Conservation (phyloP, 2,113 vertebrate genomes). For the Epinephelus cyanopodus region DNA sequence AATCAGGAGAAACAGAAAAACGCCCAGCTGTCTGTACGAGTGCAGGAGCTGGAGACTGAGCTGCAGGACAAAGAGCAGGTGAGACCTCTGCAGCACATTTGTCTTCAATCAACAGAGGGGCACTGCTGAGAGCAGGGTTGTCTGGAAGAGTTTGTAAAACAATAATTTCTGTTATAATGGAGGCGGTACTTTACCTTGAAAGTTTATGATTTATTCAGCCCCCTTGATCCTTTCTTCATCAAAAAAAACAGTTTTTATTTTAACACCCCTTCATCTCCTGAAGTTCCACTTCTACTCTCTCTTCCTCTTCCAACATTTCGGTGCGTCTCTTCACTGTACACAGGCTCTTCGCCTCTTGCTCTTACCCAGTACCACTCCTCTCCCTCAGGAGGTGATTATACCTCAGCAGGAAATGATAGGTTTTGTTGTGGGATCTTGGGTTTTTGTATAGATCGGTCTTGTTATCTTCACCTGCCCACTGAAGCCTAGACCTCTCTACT, state of each 20-base stretch:
- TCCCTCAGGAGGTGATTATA: constrained; percentile 62
- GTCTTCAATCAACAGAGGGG: background rate
- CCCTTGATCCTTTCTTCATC: background rate
- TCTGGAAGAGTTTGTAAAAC: background rate
- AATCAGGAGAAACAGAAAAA: constrained; percentile 92
- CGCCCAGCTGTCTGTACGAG: constrained; percentile 85
- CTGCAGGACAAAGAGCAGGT: constrained; percentile 94
- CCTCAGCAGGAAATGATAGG: constrained; percentile 15
- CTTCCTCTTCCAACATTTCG: background rate
- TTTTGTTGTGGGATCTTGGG: constrained; percentile 32
- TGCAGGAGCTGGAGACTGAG: constrained; percentile 91
- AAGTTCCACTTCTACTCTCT: constrained; percentile 8
- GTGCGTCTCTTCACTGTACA: background rate
- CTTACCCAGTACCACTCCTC: constrained; percentile 1
- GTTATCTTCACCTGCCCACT: constrained; percentile 2
- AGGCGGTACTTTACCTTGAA: background rate
- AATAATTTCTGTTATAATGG: background rate
- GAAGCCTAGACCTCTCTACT: constrained; percentile 27
- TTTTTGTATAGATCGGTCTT: constrained; percentile 8
- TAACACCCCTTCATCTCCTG: background rate
- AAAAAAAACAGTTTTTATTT: constrained; percentile 2
- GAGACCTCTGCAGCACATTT: constrained; percentile 20
- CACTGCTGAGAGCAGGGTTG: background rate
- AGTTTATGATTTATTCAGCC: background rate
- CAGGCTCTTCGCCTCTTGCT: background rate